Base-by-base conservation (phyloP, 2,113 vertebrate species). In the Pachypanchax playfairii region DNA sequence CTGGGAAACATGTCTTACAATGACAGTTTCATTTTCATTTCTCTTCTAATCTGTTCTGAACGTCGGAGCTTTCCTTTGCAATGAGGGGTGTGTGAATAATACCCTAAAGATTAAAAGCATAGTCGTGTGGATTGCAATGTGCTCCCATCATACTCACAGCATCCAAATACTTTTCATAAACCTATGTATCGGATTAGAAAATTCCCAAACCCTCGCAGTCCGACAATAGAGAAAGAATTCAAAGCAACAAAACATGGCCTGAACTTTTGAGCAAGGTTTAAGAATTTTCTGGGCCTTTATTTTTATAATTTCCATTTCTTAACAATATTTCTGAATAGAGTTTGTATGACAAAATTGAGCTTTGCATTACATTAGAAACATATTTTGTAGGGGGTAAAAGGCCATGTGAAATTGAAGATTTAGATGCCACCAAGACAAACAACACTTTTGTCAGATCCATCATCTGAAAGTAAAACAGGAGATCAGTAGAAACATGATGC, bases 141-240 rank as follows among this genome's bases (percentile, higher is more conserved):
- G 48, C 62, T 62, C 73, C 62, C 73, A 48, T 87, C 73, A 66
- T 63, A 75, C 68, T 75, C 62, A 20, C 55, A 38, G 49, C 73
- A 80, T 83, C 75, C 75, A 88, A 89, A 85, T 84, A 84, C 47
- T 74, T 75, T 80, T 70, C 39, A 73, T 78, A 78, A 87, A 87
- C 68, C 83, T 80, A 75, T 72, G 70, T 68, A 77, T 85, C 22
- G 10, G 42, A 90, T 92, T 91, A 86, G 39, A 42, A 87, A 79
- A 63, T 63, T 65, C 75, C 62, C 56, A 65, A 15, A 21, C 24
- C 57, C 12, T 21, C 51, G 58, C 55, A 28, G 67, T 43, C 20
- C 64, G 73, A 83, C 74, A 87, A 86, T 68, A 72, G 57, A 62
- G 66, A 71, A 38, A 47, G 56, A 80, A 73, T 54, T 55, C 60